Evolutionary conservation across 2,888 invertebrate genomes (phyloP).

Genomic region (Dynastes tityus): DNA sequence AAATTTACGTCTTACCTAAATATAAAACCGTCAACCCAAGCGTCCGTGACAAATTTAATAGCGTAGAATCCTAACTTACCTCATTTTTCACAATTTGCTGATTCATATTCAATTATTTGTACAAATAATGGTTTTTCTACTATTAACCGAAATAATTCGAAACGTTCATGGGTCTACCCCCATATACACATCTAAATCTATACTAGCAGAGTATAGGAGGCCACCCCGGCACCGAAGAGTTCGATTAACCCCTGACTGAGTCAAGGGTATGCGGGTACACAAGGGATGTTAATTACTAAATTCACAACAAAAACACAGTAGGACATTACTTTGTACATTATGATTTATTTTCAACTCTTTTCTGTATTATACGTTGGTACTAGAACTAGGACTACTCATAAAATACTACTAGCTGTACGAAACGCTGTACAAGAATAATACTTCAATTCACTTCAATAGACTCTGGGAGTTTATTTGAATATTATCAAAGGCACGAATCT

Average conservation of each 20-base stretch:
- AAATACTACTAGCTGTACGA: conserved; percentile 39
- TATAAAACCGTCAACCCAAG: too few relatives aligned
- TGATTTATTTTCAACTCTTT: conserved; percentile 58
- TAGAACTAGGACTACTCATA: conserved; percentile 11
- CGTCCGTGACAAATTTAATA: too few relatives aligned
- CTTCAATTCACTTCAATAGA: conserved; percentile 39
- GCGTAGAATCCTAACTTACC: too few relatives aligned
- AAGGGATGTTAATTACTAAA: conserved; percentile 61
- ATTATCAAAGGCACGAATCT: conserved; percentile 43
- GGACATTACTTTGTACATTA: conserved; percentile 58
- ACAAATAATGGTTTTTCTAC: conserved; percentile 42
- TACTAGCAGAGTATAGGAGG: conserved; percentile 43
- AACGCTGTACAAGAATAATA: conserved; percentile 29
- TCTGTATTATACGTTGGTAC: background rate
- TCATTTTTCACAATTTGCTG: background rate
- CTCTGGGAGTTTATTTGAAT: conserved; percentile 39
- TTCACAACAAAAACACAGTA: conserved; percentile 63
- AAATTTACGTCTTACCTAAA: too few relatives aligned
- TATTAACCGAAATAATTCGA: conserved; percentile 27
- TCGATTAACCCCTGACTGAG: conserved; percentile 61
- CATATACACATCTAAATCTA: conserved; percentile 37
- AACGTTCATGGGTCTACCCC: background rate
- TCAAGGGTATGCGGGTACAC: conserved; percentile 59
- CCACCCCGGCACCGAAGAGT: conserved; percentile 51
- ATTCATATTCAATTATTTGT: conserved; percentile 34